Conservation (phyloP, 2,113 vertebrate species). For the Suricata suricatta region DNA sequence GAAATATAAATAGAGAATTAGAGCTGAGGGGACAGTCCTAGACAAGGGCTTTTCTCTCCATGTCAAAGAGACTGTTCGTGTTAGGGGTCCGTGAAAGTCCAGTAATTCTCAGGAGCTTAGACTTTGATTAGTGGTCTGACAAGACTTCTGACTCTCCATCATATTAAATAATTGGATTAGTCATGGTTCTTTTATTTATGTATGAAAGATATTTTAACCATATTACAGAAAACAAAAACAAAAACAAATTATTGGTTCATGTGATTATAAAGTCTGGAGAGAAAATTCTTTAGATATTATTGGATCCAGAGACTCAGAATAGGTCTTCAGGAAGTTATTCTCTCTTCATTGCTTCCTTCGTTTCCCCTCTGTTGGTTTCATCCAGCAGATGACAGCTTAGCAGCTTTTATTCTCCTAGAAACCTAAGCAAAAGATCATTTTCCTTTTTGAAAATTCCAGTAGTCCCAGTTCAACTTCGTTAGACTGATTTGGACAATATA, state of each 20-base stretch:
- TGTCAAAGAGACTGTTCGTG: not conserved
- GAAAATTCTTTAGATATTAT: not conserved
- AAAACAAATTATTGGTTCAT: not conserved
- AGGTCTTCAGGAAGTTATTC: not conserved
- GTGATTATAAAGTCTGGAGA: not conserved
- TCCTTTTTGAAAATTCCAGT: not conserved
- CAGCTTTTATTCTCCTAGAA: not conserved
- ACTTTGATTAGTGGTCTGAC: not conserved
- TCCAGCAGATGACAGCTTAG: not conserved
- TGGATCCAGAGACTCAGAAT: not conserved
- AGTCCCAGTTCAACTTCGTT: not conserved
- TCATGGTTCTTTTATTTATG: slow-evolving; percentile 6
- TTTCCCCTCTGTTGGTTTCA: not conserved
- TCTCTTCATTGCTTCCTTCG: not conserved
- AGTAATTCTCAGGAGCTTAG: not conserved
- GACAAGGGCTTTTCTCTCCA: slow-evolving; percentile 4
- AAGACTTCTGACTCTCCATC: not conserved
- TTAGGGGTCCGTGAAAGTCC: not conserved
- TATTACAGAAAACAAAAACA: not conserved
- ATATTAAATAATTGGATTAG: not conserved
- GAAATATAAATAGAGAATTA: slow-evolving; percentile 42
- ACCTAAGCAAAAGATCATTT: not conserved
- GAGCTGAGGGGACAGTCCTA: not conserved
- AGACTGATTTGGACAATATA: not conserved
- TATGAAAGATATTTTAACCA: not conserved